phyloP scores from a whole-genome alignment of 2,797 vertebrate species.

The Mus spretus region DNA sequence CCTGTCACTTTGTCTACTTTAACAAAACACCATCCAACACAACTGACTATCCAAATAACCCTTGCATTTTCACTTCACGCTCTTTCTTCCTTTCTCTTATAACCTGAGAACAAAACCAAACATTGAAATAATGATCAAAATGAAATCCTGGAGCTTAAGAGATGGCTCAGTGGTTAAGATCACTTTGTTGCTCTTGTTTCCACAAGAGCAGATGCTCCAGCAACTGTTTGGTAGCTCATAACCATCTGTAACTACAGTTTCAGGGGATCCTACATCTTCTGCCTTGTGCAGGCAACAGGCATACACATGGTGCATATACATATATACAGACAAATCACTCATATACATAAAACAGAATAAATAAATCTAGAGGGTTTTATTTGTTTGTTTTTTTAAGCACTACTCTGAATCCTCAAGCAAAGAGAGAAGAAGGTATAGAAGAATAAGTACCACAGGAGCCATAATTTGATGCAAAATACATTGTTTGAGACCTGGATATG shows the following conservation, averaged over 20 bases:
- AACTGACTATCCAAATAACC: no score
- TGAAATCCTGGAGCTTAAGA: background rate
- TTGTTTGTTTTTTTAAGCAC: background rate
- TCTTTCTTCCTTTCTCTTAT: background rate
- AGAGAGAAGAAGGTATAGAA: background rate
- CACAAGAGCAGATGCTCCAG: background rate
- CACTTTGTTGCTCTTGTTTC: background rate
- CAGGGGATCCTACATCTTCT: no score
- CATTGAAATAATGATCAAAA: background rate
- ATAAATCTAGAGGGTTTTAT: background rate
- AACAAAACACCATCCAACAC: no score
- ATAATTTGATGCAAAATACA: background rate
- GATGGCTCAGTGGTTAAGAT: background rate
- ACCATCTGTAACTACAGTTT: background rate
- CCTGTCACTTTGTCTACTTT: no score
- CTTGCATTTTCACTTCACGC: no score
- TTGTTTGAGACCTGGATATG: background rate
- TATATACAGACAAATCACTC: no score
- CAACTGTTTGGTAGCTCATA: background rate
- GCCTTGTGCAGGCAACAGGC: background rate
- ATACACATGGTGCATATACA: background rate
- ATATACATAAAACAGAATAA: background rate
- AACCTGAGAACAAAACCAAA: background rate
- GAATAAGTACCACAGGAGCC: no score
- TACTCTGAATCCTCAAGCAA: background rate